Evolutionary conservation across 2,113 vertebrate species (phyloP), one percentile per base, ranked within the genome.

Genomic region (Entosphenus tridentatus): DNA sequence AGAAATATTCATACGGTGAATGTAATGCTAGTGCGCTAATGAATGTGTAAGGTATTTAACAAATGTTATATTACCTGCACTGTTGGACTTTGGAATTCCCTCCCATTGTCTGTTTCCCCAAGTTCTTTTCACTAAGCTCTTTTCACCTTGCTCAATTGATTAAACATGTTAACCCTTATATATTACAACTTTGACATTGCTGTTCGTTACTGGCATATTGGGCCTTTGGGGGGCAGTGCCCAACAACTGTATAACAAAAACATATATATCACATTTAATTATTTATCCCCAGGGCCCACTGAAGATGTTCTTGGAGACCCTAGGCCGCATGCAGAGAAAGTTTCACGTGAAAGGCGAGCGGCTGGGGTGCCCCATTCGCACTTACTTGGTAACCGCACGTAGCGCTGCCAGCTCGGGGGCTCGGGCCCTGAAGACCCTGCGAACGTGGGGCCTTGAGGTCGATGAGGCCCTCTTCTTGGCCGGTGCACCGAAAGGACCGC

Each of bases 381-480:
- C 91, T 18, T 95, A 95, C 78, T 75, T 96, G 74, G 90, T 95
- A 72, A 95, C 91, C 0, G 87, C 91, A 11, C 81, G 89, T 13
- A 89, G 87, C 0, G 90, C 89, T 0, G 90, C 88, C 80, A 96
- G 90, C 72, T 92, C 88, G 0, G 90, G 91, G 0, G 84, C 87
- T 3, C 80, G 91, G 1, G 90, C 87, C 67, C 78, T 96, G 67
- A 95, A 92, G 75, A 96, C 88, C 57, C 79, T 96, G 70, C 83
- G 87, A 21, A 89, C 84, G 10, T 96, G 91, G 91, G 91, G 91
- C 1, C 79, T 96, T 75, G 91, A 96, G 78, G 89, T 86, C 0
- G 88, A 96, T 2, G 90, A 96, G 70, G 89, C 91, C 21, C 75
- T 95, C 17, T 96, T 96, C 73, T 79, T 96, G 18, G 91, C 90